A percentile compares a stretch with the other conserved stretches of the same genome.
These are phyloP conservation scores for Bubo bubo DNA, from an alignment of 2,113 vertebrate genomes.

Conservation along the genomic window DNA sequence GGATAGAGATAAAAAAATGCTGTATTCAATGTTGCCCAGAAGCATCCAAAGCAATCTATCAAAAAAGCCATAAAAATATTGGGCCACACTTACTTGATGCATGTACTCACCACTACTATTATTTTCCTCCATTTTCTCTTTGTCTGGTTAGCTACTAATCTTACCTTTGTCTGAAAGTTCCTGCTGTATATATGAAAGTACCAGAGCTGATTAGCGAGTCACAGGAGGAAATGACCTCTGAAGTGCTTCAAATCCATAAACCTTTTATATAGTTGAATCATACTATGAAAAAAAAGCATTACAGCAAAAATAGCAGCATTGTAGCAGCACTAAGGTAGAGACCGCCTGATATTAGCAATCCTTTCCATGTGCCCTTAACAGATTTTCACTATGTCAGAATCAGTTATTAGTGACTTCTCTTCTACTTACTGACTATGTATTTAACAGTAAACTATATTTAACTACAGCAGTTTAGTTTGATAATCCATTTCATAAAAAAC, in stretches of 20 bases:
- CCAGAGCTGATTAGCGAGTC: constrained; percentile 65
- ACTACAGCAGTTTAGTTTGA: background rate
- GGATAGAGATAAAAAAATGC: constrained; percentile 71
- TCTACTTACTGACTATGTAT: background rate
- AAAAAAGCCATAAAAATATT: constrained; percentile 68
- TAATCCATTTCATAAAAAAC: background rate
- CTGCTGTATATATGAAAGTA: constrained; percentile 58
- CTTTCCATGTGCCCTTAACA: background rate
- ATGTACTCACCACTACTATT: constrained; percentile 42
- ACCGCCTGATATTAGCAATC: background rate
- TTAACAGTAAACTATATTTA: background rate
- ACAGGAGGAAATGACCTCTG: constrained; percentile 67
- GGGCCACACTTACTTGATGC: constrained; percentile 45
- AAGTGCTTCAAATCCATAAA: constrained; percentile 70
- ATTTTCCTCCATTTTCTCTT: constrained; percentile 62
- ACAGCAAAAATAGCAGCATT: constrained; percentile 51
- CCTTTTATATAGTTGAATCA: constrained; percentile 60
- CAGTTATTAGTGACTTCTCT: background rate
- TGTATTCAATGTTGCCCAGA: constrained; percentile 47
- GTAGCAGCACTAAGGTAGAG: background rate
- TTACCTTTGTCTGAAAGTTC: constrained; percentile 47
- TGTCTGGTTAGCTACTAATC: constrained; percentile 57
- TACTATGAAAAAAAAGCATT: background rate
- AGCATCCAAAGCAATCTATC: constrained; percentile 66
- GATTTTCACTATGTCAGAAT: constrained; percentile 5